Percentiles rank a stretch among this genome's conserved stretches.
Evolutionary conservation across 2,888 invertebrate genomes (phyloP).

Genomic region (Prenolepis imparis): DNA sequence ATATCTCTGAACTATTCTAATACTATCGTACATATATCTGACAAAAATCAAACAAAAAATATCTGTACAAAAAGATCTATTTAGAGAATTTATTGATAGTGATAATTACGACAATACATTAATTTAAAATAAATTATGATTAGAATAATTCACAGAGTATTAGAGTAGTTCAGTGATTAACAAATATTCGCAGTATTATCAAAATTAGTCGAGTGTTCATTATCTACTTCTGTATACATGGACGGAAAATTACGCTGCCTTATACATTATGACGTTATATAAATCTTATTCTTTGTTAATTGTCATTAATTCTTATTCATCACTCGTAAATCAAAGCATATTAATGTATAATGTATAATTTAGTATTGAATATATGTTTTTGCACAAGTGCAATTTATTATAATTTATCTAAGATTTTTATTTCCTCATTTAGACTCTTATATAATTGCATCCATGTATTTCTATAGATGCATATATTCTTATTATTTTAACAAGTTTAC

Average conservation of each 20-base stretch:
- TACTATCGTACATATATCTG: background rate
- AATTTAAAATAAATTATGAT: conserved; percentile 4
- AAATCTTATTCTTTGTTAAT: conserved; percentile 20
- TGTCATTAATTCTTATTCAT: background rate
- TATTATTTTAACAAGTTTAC: background rate
- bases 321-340: conserved; percentile 11
- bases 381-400: background rate
- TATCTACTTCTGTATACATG: conserved; percentile 71
- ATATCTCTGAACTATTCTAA: conserved; percentile 43
- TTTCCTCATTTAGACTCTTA: background rate
- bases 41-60: background rate
- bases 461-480: background rate
- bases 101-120: background rate
- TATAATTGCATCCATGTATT: background rate
- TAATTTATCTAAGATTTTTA: background rate
- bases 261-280: conserved; percentile 32
- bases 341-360: conserved; percentile 27
- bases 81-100: background rate
- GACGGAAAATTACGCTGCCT: conserved; percentile 78
- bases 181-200: conserved; percentile 34
- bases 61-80: background rate
- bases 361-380: conserved; percentile 20
- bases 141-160: conserved; percentile 11
- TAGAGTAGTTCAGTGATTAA: conserved; percentile 37
- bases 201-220: conserved; percentile 34